These are phyloP conservation scores for Agriopis leucophaearia DNA, from an alignment of 2,888 invertebrate genomes.

Conservation along the genomic window DNA sequence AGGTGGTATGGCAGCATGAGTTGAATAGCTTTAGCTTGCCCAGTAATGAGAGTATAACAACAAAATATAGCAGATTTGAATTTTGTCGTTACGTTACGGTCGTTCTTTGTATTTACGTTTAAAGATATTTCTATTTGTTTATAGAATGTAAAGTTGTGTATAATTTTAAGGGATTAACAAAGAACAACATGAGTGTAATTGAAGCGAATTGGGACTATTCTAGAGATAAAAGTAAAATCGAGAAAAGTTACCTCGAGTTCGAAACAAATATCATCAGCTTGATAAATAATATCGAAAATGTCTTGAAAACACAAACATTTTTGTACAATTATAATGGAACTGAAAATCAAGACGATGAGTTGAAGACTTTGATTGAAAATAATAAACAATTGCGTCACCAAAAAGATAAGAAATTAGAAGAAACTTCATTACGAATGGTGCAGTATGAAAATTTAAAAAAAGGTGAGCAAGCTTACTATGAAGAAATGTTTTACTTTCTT, in stretches of 20 bases:
- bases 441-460: slow-evolving; percentile 72
- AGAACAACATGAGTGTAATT: slow-evolving; percentile 58
- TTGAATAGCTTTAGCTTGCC: no score
- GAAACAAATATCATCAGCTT: slow-evolving; percentile 52
- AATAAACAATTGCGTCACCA: slow-evolving; percentile 68
- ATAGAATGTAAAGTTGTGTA: no score
- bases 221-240: slow-evolving; percentile 52
- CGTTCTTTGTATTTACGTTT: no score
- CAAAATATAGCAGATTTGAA: background rate
- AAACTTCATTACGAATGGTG: slow-evolving; percentile 60
- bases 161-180: background rate
- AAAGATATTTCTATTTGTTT: background rate
- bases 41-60: background rate
- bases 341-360: slow-evolving; percentile 65
- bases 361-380: slow-evolving; percentile 61
- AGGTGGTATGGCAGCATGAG: no score
- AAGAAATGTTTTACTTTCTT: background rate
- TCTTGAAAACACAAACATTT: slow-evolving; percentile 56
- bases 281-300: slow-evolving; percentile 57
- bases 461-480: slow-evolving; percentile 55
- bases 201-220: slow-evolving; percentile 64
- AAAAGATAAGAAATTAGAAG: slow-evolving; percentile 66
- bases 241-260: slow-evolving; percentile 55
- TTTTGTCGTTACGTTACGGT: background rate
- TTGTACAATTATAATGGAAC: slow-evolving; percentile 49